Base-by-base conservation (phyloP, 2,888 invertebrate genomes). In the Ganaspis brasiliensis region DNA sequence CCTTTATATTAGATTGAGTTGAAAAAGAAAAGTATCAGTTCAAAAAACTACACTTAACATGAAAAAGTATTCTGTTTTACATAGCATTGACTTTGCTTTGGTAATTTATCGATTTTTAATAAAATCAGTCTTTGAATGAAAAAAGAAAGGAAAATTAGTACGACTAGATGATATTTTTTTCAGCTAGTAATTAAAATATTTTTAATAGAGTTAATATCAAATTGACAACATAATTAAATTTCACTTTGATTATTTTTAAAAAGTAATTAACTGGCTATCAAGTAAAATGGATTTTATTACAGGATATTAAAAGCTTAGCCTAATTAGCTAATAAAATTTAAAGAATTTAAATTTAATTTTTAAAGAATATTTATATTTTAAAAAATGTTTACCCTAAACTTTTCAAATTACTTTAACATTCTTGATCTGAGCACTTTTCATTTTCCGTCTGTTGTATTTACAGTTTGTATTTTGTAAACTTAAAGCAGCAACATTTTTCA, bases 21-120 rank as follows among this genome's bases (percentile, higher is more conserved):
- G 45, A 67, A 67, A 67, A 67, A 10, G 45, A 67, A 67, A 67
- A 45, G 45, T 67, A 67, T 49, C 45, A 67, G 67, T 67, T 67
- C 45, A 67, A 67, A 67, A 67, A 40, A 40, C 2, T 12, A 40
- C 6, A 12, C 10, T 12, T 8, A 40, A 40, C 2, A 12, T 40
- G 9, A 40, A 40, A 40, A 35, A 6, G 35, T 2, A 40, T 40
- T 40, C 9, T 10, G 2, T 31, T 31, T 31, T 2, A 31, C 31
- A 31, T 31, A 31, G n/a, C n/a, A n/a, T n/a, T 31, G 2, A 31
- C 31, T 31, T 4, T 31, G 2, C 6, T 31, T 31, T 31, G 31
- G 6, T 4, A 49, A 2, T n/a, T 1, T 49, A 5, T 49, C n/a
- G n/a, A 49, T n/a, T n/a, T 49, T 49, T 16, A 19, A 49, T 49